phyloP scores from a whole-genome alignment of 2,797 vertebrate genomes.

The Schizothorax lantsangensis region DNA sequence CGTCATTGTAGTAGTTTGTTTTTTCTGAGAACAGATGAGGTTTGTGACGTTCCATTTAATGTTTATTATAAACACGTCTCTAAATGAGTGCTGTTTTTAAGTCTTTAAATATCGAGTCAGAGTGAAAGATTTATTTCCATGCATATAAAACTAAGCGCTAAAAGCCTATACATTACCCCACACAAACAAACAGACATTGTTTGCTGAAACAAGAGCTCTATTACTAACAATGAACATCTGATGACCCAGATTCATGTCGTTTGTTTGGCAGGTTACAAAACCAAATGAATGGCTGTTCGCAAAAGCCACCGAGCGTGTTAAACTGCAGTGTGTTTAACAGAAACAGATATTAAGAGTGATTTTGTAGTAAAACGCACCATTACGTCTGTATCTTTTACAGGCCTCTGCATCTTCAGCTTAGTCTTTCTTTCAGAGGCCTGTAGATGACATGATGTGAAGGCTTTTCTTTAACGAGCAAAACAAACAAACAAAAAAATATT shows the following conservation, averaged over 20 bases:
- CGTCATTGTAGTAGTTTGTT: neutral
- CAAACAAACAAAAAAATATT: neutral
- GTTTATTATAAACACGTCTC: neutral
- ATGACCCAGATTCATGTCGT: slow-evolving; percentile 72
- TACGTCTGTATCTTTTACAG: neutral
- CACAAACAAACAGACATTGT: neutral
- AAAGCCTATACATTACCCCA: neutral
- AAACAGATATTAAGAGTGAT: neutral
- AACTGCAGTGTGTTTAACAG: neutral
- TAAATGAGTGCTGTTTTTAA: neutral
- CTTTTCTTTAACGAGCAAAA: neutral
- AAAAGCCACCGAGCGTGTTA: slow-evolving; percentile 10
- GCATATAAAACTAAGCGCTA: neutral
- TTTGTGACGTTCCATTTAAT: neutral
- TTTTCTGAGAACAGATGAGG: neutral
- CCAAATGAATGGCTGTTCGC: slow-evolving; percentile 27
- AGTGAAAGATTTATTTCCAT: neutral
- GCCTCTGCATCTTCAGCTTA: neutral
- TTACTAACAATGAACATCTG: slow-evolving; percentile 55
- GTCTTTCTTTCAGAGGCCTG: neutral
- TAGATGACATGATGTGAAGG: neutral
- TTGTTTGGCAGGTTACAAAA: slow-evolving; percentile 72
- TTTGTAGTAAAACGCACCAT: neutral
- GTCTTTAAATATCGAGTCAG: neutral
- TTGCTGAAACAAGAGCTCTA: slow-evolving; percentile 50